Evolutionary conservation across 2,797 vertebrate species (phyloP).

Genomic region (Falco naumanni): DNA sequence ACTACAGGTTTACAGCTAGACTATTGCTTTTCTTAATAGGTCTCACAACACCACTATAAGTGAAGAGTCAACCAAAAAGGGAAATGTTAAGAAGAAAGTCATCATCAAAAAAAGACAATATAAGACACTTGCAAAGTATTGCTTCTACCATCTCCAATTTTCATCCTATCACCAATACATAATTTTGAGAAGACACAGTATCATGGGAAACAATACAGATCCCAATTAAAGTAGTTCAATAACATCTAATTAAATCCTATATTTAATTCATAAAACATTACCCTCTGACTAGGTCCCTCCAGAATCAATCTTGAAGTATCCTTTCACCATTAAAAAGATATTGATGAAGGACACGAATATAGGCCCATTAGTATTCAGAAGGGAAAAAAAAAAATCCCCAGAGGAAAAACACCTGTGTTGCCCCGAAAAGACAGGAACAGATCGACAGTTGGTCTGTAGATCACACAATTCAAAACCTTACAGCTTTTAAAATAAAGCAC

Average conservation of each 20-base stretch:
- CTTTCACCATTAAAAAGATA: background rate
- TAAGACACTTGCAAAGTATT: background rate
- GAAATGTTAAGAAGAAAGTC: background rate
- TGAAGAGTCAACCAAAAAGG: background rate
- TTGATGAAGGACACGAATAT: background rate
- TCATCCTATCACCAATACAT: background rate
- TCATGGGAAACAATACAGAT: background rate
- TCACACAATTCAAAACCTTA: background rate
- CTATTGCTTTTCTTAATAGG: background rate
- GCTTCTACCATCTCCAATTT: background rate
- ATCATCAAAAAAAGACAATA: background rate
- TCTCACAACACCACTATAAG: background rate
- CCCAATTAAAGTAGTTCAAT: background rate
- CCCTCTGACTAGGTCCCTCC: background rate
- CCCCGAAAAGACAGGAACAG: background rate
- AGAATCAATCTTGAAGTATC: background rate
- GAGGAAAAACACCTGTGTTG: background rate
- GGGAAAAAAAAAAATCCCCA: background rate
- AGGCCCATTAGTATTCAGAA: background rate
- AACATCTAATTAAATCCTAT: background rate
- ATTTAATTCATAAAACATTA: background rate
- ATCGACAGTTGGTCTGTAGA: background rate
- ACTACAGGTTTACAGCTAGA: background rate
- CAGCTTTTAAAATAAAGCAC: background rate
- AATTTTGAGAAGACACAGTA: background rate